Base-by-base conservation (phyloP, 2,113 vertebrate genomes). In the Seriola dumerili region DNA sequence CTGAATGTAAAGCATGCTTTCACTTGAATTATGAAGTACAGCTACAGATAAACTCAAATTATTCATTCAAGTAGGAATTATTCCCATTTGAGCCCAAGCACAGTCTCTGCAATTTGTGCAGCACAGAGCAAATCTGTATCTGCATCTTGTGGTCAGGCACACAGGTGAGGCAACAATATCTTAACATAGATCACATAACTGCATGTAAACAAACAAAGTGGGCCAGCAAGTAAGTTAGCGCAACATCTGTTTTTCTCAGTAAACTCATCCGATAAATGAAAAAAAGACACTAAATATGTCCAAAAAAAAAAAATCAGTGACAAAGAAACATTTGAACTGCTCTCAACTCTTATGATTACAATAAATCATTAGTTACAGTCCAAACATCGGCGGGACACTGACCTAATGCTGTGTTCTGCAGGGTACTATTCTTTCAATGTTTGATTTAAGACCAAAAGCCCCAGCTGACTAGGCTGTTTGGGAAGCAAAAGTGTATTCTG, bases 401-500 rank as follows among this genome's bases (percentile, higher is more conserved):
- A 92, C 78, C 82, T 87, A 88, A 92, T 84, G 80, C 59, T 67
- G 81, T 64, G 75, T 90, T 72, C 71, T 88, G 83, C 72, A 70
- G 59, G 67, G 71, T 36, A 72, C 78, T 83, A 83, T 86, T 86
- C 83, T 85, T 89, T 87, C 91, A 82, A 67, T 87, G 81, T 94
- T 93, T 88, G 89, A 88, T 91, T 91, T 80, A 80, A 84, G 65
- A 85, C 85, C 80, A 90, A 92, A 78, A 79, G 78, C 55, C 76
- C 81, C 77, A 73, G 73, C 82, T 93, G 92, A 92, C 84, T 38
- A 23, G 81, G 68, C 81, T 88, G 84, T 81, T 93, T 83, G 81
- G 82, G 84, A 91, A 89, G 80, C 76, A 71, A 73, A 87, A 88
- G 86, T 88, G 86, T 93, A 85, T 91, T 94, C 89, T 91, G 83